Percentiles rank a stretch among this genome's conserved stretches.
These are phyloP conservation scores for Ormyrus thymus DNA, from an alignment of 2,888 invertebrate species.

Conservation along the genomic window DNA sequence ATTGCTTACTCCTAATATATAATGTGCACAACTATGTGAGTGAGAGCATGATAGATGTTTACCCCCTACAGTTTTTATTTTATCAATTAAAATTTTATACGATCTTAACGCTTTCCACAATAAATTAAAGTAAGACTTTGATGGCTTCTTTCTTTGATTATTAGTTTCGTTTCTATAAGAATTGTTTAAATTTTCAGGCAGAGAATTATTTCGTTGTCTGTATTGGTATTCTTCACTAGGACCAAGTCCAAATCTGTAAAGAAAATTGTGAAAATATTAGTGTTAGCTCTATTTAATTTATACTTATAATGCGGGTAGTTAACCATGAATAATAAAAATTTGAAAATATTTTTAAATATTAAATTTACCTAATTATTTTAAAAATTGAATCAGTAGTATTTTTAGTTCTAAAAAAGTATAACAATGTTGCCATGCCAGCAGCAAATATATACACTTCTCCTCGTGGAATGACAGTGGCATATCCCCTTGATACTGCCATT, in stretches of 20 bases:
- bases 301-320: background rate
- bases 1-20: slow-evolving; percentile 76
- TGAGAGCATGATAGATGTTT: slow-evolving; percentile 77
- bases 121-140: slow-evolving; percentile 68
- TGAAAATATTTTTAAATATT: no score
- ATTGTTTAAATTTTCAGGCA: slow-evolving; percentile 47
- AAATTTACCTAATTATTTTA: slow-evolving; percentile 78
- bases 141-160: slow-evolving; percentile 56
- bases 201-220: slow-evolving; percentile 44
- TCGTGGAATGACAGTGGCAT: slow-evolving; percentile 78
- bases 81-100: slow-evolving; percentile 75
- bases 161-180: background rate
- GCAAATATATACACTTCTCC: slow-evolving; percentile 84
- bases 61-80: slow-evolving; percentile 68
- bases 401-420: slow-evolving; percentile 79
- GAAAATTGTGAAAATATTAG: background rate
- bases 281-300: background rate
- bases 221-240: slow-evolving; percentile 78
- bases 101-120: slow-evolving; percentile 73
- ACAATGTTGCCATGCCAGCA: slow-evolving; percentile 78
- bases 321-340: background rate
- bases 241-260: slow-evolving; percentile 79
- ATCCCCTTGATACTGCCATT: slow-evolving; percentile 81
- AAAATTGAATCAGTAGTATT: slow-evolving; percentile 79
- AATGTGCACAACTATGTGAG: slow-evolving; percentile 79